Percentiles rank a stretch among this genome's conserved stretches.
Evolutionary conservation across 2,888 invertebrate species (phyloP).

Genomic region (Crocallis elinguaria): DNA sequence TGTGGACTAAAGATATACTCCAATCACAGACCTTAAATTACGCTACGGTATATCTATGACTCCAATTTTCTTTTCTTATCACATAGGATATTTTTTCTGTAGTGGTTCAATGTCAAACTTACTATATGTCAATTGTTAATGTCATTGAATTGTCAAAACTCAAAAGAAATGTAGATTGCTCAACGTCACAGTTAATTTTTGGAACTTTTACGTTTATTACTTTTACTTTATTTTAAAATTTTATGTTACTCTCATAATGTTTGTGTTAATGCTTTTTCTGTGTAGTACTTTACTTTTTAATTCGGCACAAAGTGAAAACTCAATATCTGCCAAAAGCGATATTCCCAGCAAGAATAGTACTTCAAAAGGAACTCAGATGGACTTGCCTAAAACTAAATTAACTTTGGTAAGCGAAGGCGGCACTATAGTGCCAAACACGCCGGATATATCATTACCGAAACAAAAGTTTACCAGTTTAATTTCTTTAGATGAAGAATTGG

Average conservation of each 20-base stretch:
- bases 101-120: too few relatives aligned
- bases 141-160: too few relatives aligned
- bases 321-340: slow-evolving; percentile 1
- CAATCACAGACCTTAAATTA: too few relatives aligned
- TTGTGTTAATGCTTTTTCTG: slow-evolving; percentile 13
- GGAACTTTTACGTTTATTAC: not conserved
- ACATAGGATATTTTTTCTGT: too few relatives aligned
- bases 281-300: slow-evolving; percentile 12
- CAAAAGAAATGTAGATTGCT: too few relatives aligned
- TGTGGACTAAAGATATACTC: too few relatives aligned
- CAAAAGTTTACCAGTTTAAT: slow-evolving; percentile 49
- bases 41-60: too few relatives aligned
- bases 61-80: too few relatives aligned
- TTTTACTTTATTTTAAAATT: not conserved
- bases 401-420: slow-evolving; percentile 64
- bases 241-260: slow-evolving; percentile 8
- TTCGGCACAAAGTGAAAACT: slow-evolving; percentile 20
- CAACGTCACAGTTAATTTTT: too few relatives aligned
- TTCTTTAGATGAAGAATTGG: slow-evolving; percentile 53
- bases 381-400: slow-evolving; percentile 43
- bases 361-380: not conserved
- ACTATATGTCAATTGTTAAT: too few relatives aligned
- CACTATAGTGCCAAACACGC: slow-evolving; percentile 46
- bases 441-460: slow-evolving; percentile 49
- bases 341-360: not conserved